A percentile compares a stretch with the other conserved stretches of the same genome.
Conservation (phyloP, 1,140 invertebrate species). For the Gryon sp. region DNA sequence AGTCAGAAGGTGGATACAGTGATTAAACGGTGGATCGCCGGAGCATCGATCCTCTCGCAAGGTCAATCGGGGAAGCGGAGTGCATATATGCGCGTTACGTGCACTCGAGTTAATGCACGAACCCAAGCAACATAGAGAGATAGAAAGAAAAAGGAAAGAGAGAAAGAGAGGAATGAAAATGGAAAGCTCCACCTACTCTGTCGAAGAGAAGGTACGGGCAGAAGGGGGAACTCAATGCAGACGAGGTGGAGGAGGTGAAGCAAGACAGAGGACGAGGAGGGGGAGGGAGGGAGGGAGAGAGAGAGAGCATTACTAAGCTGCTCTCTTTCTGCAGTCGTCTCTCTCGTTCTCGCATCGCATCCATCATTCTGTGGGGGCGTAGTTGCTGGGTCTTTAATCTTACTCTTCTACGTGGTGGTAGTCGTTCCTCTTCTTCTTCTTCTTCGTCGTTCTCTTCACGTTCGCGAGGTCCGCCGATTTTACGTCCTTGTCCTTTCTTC, state of each 20-base stretch:
- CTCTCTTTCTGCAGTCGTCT: slow-evolving; percentile 9
- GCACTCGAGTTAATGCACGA: slow-evolving; percentile 53
- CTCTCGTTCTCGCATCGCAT: slow-evolving; percentile 72
- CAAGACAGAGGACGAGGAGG: too few relatives aligned
- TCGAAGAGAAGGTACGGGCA: slow-evolving; percentile 40
- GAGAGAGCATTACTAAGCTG: too few relatives aligned
- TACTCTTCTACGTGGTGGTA: slow-evolving; percentile 66
- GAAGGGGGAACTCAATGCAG: too few relatives aligned
- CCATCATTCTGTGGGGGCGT: slow-evolving; percentile 79
- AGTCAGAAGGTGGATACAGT: slow-evolving; percentile 23
- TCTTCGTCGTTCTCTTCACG: slow-evolving; percentile 26
- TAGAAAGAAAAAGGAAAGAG: too few relatives aligned
- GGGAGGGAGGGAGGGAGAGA: too few relatives aligned
- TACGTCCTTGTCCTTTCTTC: too few relatives aligned
- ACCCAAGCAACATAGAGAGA: too few relatives aligned
- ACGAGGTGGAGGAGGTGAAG: too few relatives aligned
- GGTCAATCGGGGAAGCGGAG: slow-evolving; percentile 48
- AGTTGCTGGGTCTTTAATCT: slow-evolving; percentile 78
- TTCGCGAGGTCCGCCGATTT: neutral
- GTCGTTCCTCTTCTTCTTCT: slow-evolving; percentile 58
- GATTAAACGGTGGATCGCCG: slow-evolving; percentile 47
- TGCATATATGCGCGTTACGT: slow-evolving; percentile 39
- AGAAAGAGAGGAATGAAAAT: slow-evolving; percentile 71
- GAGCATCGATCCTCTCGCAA: slow-evolving; percentile 49
- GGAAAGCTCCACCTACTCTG: slow-evolving; percentile 77